These are phyloP conservation scores for Drosophila serrata DNA, from an alignment of 1,140 invertebrate species.

Conservation along the genomic window DNA sequence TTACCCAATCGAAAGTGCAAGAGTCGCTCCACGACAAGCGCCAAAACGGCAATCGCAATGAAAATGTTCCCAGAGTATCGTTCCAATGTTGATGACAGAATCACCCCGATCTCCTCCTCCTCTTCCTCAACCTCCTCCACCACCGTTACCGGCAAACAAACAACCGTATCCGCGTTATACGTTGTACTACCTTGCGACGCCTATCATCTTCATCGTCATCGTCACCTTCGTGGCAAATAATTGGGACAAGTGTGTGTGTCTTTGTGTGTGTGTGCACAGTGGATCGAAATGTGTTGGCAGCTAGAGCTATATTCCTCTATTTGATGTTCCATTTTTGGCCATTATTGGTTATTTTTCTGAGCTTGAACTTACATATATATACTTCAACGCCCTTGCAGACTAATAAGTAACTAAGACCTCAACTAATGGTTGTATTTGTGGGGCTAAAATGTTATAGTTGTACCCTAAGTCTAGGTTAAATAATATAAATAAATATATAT, in stretches of 20 bases:
- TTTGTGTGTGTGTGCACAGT: constrained; percentile 6
- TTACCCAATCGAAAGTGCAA: constrained; percentile 27
- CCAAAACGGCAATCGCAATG: constrained; percentile 51
- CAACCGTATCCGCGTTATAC: constrained; percentile 7
- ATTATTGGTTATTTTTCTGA: constrained; percentile 3
- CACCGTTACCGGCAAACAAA: not conserved
- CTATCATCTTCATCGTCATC: constrained; percentile 3
- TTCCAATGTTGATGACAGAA: constrained; percentile 15
- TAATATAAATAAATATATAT: not conserved
- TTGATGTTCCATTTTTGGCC: constrained; percentile 18
- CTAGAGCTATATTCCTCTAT: not conserved
- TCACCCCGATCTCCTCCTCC: not conserved
- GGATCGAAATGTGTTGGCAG: not conserved
- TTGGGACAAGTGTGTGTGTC: constrained; percentile 5
- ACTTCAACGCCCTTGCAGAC: not conserved
- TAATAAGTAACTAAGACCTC: not conserved
- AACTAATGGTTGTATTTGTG: not conserved
- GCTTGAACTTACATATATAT: not conserved
- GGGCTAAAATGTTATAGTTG: not conserved
- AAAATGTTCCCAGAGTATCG: constrained; percentile 43
- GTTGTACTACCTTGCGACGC: constrained; percentile 10
- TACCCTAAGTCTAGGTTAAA: no score
- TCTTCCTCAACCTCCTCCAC: not conserved
- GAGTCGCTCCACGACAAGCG: constrained; percentile 25
- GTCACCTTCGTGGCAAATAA: constrained; percentile 13